These are phyloP conservation scores for Clistopyga incitator DNA, from an alignment of 2,888 invertebrate species.

Conservation along the genomic window DNA sequence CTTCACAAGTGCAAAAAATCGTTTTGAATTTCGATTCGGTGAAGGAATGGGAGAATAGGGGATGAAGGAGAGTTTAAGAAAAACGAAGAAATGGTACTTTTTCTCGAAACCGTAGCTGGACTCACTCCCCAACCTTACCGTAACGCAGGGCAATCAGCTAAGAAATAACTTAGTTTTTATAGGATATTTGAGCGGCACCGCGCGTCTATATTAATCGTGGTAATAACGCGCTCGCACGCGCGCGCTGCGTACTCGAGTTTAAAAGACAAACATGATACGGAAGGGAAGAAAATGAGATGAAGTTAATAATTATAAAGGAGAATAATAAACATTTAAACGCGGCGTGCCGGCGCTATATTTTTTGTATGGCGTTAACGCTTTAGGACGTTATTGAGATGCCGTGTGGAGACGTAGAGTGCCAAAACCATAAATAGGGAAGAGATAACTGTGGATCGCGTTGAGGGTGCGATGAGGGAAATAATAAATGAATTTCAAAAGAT, in stretches of 20 bases:
- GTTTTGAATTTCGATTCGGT: background rate
- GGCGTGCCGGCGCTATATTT: slow-evolving; percentile 77
- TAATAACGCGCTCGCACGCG: slow-evolving; percentile 40
- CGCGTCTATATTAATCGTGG: slow-evolving; percentile 71
- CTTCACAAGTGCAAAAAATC: no score
- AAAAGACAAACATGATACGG: slow-evolving; percentile 49
- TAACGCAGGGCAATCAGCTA: slow-evolving; percentile 84
- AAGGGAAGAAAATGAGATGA: slow-evolving; percentile 25
- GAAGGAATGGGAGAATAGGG: background rate
- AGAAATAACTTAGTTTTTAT: slow-evolving; percentile 84
- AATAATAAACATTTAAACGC: slow-evolving; percentile 67
- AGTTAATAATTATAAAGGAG: slow-evolving; percentile 54
- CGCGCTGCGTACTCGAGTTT: slow-evolving; percentile 64
- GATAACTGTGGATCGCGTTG: slow-evolving; percentile 44
- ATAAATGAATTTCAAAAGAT: slow-evolving; percentile 25
- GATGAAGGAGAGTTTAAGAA: background rate
- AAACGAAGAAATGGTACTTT: background rate
- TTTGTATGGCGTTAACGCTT: slow-evolving; percentile 75
- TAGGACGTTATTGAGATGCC: slow-evolving; percentile 64
- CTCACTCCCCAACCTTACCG: slow-evolving; percentile 79
- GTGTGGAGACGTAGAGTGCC: slow-evolving; percentile 65
- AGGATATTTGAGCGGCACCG: slow-evolving; percentile 82
- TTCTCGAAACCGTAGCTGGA: slow-evolving; percentile 66
- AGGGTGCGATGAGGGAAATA: slow-evolving; percentile 49
- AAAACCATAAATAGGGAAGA: slow-evolving; percentile 52